Percentiles rank a stretch among this genome's conserved stretches.
Evolutionary conservation across 2,797 vertebrate species (phyloP).

Genomic region (Danio kyathit): DNA sequence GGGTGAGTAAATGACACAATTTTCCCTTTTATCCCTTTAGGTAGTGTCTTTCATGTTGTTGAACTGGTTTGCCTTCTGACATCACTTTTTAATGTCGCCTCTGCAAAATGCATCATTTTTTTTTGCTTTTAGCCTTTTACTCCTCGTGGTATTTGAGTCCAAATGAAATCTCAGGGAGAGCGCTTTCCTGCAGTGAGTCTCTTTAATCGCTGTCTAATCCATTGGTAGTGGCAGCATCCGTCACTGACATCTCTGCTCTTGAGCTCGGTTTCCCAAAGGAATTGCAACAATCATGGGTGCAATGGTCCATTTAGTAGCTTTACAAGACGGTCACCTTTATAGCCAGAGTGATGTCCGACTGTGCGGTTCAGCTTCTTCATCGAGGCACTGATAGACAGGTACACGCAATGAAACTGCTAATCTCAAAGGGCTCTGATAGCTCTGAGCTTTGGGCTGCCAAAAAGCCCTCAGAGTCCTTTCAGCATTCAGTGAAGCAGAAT

Average conservation of each 20-base stretch:
- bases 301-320: slow-evolving; percentile 42
- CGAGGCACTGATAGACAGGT: slow-evolving; percentile 36
- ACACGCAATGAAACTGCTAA: slow-evolving; percentile 28
- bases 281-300: slow-evolving; percentile 22
- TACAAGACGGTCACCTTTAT: slow-evolving; percentile 38
- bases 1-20: background rate
- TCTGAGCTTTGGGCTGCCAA: slow-evolving; percentile 11
- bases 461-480: slow-evolving; percentile 14
- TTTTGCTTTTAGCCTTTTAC: slow-evolving; percentile 25
- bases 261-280: slow-evolving; percentile 34
- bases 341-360: slow-evolving; percentile 3
- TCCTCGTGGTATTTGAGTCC: slow-evolving; percentile 8
- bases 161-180: slow-evolving; percentile 33
- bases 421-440: slow-evolving; percentile 30
- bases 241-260: slow-evolving; percentile 39
- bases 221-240: slow-evolving; percentile 1
- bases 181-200: slow-evolving; percentile 11
- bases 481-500: slow-evolving; percentile 32
- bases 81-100: background rate
- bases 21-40: background rate
- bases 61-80: slow-evolving; percentile 8
- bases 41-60: slow-evolving; percentile 3
- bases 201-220: slow-evolving; percentile 27
- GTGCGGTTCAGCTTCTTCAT: slow-evolving; percentile 8
- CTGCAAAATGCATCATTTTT: slow-evolving; percentile 1